Conservation (phyloP, 2,888 invertebrate species). For the Ophion costatus region DNA sequence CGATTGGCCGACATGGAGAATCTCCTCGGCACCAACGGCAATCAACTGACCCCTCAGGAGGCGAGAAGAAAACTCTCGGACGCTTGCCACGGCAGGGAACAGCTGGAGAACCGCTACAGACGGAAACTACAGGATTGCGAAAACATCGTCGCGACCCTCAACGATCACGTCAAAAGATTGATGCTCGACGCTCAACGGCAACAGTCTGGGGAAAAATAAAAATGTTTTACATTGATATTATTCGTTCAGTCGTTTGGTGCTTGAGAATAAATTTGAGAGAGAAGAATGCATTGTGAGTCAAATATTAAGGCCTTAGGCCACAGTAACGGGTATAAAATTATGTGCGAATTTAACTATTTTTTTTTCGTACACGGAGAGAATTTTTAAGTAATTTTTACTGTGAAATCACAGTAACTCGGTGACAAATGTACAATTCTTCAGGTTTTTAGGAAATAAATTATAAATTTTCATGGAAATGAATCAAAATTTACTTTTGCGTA, state of each 20-base stretch:
- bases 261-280: not conserved
- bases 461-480: too few species aligned
- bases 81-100: slow-evolving; percentile 86
- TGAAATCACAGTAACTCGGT: too few species aligned
- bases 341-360: too few species aligned
- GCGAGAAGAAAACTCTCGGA: slow-evolving; percentile 87
- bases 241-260: not conserved
- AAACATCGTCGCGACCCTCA: slow-evolving; percentile 83
- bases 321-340: too few species aligned
- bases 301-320: too few species aligned
- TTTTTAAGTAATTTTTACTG: too few species aligned
- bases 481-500: too few species aligned
- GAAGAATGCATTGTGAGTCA: too few species aligned
- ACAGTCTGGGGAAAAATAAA: not conserved
- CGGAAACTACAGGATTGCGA: slow-evolving; percentile 81
- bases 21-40: slow-evolving; percentile 87
- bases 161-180: slow-evolving; percentile 83
- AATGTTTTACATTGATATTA: not conserved
- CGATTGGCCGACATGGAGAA: slow-evolving; percentile 90
- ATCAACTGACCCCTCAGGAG: slow-evolving; percentile 86
- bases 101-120: slow-evolving; percentile 86
- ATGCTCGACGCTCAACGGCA: slow-evolving; percentile 67
- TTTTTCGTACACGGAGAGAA: too few species aligned
- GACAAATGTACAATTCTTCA: too few species aligned
- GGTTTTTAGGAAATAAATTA: too few species aligned